A percentile compares a stretch with the other conserved stretches of the same genome.
Conservation (phyloP, 2,888 invertebrate genomes). For the Creontiades dilutus region DNA sequence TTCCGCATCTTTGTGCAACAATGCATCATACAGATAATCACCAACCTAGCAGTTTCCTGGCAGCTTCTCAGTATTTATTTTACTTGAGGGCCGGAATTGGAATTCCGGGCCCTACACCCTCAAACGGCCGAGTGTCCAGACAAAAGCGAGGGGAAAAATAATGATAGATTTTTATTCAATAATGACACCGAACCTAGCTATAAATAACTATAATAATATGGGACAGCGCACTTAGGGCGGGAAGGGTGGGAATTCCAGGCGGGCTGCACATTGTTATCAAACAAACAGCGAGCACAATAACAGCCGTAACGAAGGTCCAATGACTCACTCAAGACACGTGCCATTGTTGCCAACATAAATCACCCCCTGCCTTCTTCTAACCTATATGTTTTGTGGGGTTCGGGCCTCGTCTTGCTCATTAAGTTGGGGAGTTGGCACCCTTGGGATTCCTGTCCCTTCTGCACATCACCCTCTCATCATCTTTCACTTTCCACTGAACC, state of each 20-base stretch:
- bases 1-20: conserved; percentile 58
- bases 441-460: conserved; percentile 58
- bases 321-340: conserved; percentile 71
- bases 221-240: background rate
- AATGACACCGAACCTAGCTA: conserved; percentile 64
- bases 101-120: conserved; percentile 47
- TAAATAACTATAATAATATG: conserved; percentile 70
- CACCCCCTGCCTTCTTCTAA: conserved; percentile 51
- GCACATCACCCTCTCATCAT: conserved; percentile 35
- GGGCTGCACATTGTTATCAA: conserved; percentile 69
- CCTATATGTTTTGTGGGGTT: conserved; percentile 58
- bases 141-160: conserved; percentile 60
- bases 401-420: conserved; percentile 49
- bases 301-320: conserved; percentile 71
- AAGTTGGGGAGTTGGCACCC: conserved; percentile 62
- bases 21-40: conserved; percentile 67
- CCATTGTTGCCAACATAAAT: conserved; percentile 70
- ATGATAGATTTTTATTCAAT: conserved; percentile 68
- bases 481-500: conserved; percentile 32
- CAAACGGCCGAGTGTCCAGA: conserved; percentile 10
- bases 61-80: conserved; percentile 56
- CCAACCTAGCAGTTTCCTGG: conserved; percentile 47
- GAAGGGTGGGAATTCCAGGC: conserved; percentile 56
- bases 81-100: conserved; percentile 59
- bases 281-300: conserved; percentile 69